Conservation (phyloP, 2,113 vertebrate species). For the Bufo gargarizans region DNA sequence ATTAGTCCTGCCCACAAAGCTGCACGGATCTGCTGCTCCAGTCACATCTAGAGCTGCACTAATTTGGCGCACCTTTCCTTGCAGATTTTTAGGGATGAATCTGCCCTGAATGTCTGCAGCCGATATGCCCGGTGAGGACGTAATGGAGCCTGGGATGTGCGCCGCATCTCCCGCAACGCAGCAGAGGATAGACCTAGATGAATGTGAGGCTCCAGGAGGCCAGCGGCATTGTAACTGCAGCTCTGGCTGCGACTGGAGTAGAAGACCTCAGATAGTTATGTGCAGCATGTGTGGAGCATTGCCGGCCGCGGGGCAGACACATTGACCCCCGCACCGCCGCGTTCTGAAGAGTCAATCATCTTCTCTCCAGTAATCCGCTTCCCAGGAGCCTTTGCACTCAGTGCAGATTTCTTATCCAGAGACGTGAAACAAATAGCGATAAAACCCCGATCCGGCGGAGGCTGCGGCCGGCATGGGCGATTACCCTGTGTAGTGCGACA, state of each 20-base stretch:
- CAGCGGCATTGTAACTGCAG: background rate
- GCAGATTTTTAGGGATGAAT: too few relatives aligned
- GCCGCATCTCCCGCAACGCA: background rate
- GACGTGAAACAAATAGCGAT: background rate
- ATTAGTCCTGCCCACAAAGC: background rate
- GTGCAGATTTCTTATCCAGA: background rate
- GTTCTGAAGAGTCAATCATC: background rate
- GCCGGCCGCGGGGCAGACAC: too few relatives aligned
- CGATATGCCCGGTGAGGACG: too few relatives aligned
- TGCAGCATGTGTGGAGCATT: too few relatives aligned
- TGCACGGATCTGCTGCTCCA: background rate
- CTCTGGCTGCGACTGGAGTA: background rate
- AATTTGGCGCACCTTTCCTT: too few relatives aligned
- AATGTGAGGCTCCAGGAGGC: background rate
- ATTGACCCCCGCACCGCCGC: background rate
- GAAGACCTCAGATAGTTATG: background rate
- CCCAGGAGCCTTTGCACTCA: background rate
- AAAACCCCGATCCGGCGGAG: background rate
- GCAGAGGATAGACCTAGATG: too few relatives aligned
- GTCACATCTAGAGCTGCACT: background rate
- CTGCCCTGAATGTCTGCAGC: too few relatives aligned
- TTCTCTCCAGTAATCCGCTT: background rate
- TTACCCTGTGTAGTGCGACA: conserved; percentile 20
- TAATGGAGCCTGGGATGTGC: too few relatives aligned
- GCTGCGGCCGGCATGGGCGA: conserved; percentile 1